A percentile compares a stretch with the other conserved stretches of the same genome.
Conservation (phyloP, 2,888 invertebrate species). For the Hypsopygia costalis region DNA sequence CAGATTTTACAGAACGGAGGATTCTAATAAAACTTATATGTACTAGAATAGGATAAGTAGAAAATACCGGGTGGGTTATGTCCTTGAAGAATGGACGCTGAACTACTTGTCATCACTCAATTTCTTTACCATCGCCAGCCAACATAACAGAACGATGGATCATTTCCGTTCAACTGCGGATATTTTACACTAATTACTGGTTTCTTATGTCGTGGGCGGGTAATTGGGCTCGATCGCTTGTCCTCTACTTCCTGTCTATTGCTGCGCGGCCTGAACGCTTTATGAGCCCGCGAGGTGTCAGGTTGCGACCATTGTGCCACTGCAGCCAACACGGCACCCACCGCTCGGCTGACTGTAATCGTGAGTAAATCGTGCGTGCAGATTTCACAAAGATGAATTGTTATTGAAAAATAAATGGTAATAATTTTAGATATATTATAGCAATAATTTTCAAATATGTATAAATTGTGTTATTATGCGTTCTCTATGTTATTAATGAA, state of each 20-base stretch:
- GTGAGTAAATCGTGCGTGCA: constrained; percentile 31
- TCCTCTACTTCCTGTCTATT: constrained; percentile 77
- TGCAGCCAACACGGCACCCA: constrained; percentile 61
- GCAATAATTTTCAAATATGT: too few species aligned
- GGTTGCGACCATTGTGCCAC: constrained; percentile 51
- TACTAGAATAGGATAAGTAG: too few species aligned
- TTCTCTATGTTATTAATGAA: too few species aligned
- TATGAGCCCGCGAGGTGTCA: constrained; percentile 43
- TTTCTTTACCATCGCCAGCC: constrained; percentile 5
- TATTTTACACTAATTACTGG: constrained; percentile 76
- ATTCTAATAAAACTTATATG: too few species aligned
- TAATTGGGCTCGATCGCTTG: constrained; percentile 70
- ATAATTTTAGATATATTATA: too few species aligned
- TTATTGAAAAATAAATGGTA: neutral
- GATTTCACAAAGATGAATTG: constrained; percentile 11
- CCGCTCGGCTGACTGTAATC: constrained; percentile 19
- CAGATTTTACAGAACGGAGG: too few species aligned
- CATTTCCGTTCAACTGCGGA: constrained; percentile 57
- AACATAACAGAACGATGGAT: constrained; percentile 16
- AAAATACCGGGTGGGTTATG: too few species aligned
- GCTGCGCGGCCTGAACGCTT: constrained; percentile 36
- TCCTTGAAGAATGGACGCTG: too few species aligned
- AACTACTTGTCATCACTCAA: too few species aligned
- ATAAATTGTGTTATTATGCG: too few species aligned
- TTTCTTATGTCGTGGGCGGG: constrained; percentile 75